Evolutionary conservation across 2,888 invertebrate species (phyloP).

Genomic region (Oscheius sp.): DNA sequence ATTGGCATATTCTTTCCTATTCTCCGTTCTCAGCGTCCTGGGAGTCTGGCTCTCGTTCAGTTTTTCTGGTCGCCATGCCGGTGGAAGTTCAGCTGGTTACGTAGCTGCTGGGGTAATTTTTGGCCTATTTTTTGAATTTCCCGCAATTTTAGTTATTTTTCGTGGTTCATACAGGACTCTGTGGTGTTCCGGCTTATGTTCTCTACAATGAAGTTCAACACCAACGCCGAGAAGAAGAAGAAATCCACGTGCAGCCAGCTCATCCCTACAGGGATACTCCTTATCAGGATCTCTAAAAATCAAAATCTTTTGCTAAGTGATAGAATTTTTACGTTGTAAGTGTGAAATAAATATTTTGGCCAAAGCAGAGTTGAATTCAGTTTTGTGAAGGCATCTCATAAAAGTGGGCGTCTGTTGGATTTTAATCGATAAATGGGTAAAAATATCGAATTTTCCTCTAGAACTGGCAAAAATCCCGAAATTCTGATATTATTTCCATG

Average conservation of each 20-base stretch:
- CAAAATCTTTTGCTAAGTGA: no score
- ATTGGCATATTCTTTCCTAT: conserved; percentile 69
- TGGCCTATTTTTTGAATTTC: neutral
- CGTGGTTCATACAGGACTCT: conserved; percentile 65
- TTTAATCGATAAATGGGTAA: no score
- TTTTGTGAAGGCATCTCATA: no score
- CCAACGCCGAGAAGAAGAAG: conserved; percentile 35
- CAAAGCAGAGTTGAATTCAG: no score
- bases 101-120: conserved; percentile 65
- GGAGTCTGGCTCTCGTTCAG: conserved; percentile 69
- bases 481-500: no score
- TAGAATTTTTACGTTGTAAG: no score
- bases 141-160: conserved; percentile 63
- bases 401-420: no score
- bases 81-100: conserved; percentile 66
- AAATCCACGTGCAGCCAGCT: conserved; percentile 49
- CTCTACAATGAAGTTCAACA: conserved; percentile 63
- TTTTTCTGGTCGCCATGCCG: conserved; percentile 59
- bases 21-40: conserved; percentile 64
- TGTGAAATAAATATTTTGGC: no score
- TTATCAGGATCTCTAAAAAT: conserved; percentile 39
- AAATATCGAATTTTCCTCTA: no score
- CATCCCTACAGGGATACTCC: conserved; percentile 46
- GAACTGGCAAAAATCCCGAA: no score
- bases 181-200: conserved; percentile 63